Conservation (phyloP, 2,888 invertebrate genomes). For the Cheiracanthium punctorium region DNA sequence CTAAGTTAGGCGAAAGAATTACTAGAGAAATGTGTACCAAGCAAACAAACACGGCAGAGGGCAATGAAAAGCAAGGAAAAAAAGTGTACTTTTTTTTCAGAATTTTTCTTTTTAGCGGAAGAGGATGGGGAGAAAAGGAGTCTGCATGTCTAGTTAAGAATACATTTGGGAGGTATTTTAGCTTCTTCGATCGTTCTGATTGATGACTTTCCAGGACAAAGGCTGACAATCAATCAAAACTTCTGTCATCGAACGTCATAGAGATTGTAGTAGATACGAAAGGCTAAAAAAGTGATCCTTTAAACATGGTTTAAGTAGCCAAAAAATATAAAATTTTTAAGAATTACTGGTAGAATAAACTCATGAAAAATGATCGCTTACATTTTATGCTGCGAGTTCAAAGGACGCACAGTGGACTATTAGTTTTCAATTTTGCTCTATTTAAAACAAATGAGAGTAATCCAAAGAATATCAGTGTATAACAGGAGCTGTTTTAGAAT, state of each 20-base stretch:
- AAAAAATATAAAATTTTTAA: background rate
- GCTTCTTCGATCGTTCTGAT: constrained; percentile 57
- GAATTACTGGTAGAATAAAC: background rate
- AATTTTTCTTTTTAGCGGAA: constrained; percentile 27
- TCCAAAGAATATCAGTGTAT: no score
- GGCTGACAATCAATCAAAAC: constrained; percentile 44
- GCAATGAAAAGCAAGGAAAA: constrained; percentile 43
- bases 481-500: no score
- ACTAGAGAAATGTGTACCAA: constrained; percentile 54
- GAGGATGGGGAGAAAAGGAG: constrained; percentile 51
- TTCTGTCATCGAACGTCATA: constrained; percentile 1
- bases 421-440: no score
- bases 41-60: constrained; percentile 51
- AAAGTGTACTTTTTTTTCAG: constrained; percentile 12
- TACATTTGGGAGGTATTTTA: constrained; percentile 62
- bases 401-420: no score
- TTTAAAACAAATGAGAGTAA: no score
- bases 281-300: background rate
- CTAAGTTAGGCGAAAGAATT: constrained; percentile 59
- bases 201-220: constrained; percentile 59
- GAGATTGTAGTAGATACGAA: background rate
- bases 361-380: background rate
- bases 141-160: constrained; percentile 67
- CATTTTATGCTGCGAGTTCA: no score
- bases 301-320: background rate